phyloP scores from a whole-genome alignment of 2,797 vertebrate genomes.

The Lerista edwardsae region DNA sequence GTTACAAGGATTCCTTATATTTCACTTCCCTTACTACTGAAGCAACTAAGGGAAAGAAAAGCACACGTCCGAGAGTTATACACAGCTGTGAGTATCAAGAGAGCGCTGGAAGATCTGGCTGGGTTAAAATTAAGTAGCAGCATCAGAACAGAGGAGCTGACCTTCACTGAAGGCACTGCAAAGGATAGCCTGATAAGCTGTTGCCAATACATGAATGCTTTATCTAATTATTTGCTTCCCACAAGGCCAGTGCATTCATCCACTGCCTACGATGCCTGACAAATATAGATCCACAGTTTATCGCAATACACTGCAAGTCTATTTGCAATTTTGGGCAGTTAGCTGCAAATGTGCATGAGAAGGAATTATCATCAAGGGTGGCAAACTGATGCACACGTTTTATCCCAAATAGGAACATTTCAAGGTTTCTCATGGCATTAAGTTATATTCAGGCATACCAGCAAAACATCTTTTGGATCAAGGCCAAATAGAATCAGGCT shows the following conservation, averaged over 20 bases:
- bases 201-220: not conserved
- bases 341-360: not conserved
- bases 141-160: not conserved
- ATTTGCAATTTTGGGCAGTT: not conserved
- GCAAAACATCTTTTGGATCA: no score
- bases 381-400: not conserved
- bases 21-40: not conserved
- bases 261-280: not conserved
- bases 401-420: not conserved
- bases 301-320: not conserved
- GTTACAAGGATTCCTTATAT: not conserved
- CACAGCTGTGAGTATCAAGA: not conserved
- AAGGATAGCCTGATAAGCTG: not conserved
- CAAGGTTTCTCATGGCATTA: not conserved
- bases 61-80: not conserved
- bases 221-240: not conserved
- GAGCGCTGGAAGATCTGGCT: not conserved
- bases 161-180: not conserved
- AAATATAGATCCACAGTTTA: not conserved
- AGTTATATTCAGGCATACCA: no score
- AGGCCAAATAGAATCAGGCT: no score
- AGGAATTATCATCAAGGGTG: not conserved
- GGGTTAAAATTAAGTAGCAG: slow-evolving; percentile 9
- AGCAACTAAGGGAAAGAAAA: not conserved
- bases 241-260: not conserved